These are phyloP conservation scores for Notarius lentiginosus DNA, from an alignment of 2,113 vertebrate species.

Conservation along the genomic window DNA sequence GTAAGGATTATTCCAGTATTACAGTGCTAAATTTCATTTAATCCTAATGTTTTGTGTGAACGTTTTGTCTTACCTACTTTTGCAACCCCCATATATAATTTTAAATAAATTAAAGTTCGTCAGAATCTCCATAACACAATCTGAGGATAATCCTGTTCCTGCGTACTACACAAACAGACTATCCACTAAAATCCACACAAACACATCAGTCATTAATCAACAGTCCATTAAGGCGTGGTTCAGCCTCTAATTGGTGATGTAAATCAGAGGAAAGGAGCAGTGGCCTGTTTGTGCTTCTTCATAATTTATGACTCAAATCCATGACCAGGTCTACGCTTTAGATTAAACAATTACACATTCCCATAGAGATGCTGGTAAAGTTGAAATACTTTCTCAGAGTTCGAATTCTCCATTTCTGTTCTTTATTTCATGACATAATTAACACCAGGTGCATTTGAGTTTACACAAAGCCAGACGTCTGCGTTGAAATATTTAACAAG, in stretches of 20 bases:
- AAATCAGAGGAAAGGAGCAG: conserved; percentile 27
- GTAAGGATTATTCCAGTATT: too few species aligned
- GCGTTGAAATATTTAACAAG: neutral
- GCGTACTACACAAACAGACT: neutral
- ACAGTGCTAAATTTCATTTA: too few species aligned
- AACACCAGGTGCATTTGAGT: neutral
- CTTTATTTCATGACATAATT: neutral
- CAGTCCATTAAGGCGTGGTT: conserved; percentile 39
- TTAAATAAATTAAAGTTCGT: too few species aligned
- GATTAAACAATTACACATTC: neutral
- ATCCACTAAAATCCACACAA: conserved; percentile 1
- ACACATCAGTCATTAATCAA: conserved; percentile 22
- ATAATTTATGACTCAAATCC: conserved; percentile 29
- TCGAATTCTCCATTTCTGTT: neutral
- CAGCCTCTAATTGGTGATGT: conserved; percentile 22
- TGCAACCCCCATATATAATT: too few species aligned
- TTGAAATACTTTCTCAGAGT: neutral
- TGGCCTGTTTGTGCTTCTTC: conserved; percentile 1
- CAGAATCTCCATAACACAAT: neutral
- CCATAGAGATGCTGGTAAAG: neutral
- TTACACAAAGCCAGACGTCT: neutral
- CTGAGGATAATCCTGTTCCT: neutral
- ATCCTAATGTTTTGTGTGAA: too few species aligned
- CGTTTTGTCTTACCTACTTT: too few species aligned
- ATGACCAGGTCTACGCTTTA: conserved; percentile 2